Base-by-base conservation (phyloP, 1,140 invertebrate species). In the Hypothenemus hampei region DNA sequence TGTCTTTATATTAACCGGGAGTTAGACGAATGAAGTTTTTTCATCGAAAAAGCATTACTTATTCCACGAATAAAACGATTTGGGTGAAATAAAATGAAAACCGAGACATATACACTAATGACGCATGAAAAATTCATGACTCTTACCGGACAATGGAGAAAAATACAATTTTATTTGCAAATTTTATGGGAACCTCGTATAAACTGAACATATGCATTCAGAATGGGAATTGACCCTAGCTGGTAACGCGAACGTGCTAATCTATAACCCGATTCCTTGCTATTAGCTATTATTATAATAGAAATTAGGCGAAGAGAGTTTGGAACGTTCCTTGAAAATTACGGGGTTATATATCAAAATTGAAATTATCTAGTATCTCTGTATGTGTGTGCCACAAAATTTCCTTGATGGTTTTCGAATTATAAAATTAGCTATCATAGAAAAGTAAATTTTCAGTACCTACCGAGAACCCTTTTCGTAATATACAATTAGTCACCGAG, bases 281-380 rank as follows among this genome's bases (percentile, higher is more conserved):
- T 54, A 46, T 54, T 54, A 54, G 41, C 51, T 54, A 46, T 54
- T 54, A 54, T 54, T 54, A 36, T 54, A 54, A 54, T 54, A 46
- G 51, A 54, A 54, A 54, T 54, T 54, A 54, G 41, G 46, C 44
- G 21, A 43, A 31, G 51, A 29, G 37, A 54, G 46, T 43, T 54
- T 39, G 35, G 45, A 46, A 24, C 37, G 24, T 36, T 36, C 16
- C 51, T 20, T 21, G 50, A 54, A 54, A 54, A 54, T 54, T 54
- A 54, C 41, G 46, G 51, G 44, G 51, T n/a, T 26, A 54, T 54
- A 54, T 54, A 54, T 54, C 51, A 54, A 37, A 54, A 10, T 37
- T 19, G n/a, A 43, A 35, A 54, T 54, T 54, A 54, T 47, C 41
- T 46, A 4, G 41, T 24, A n/a, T n/a, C n/a, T n/a, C n/a, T n/a